These are phyloP conservation scores for Nesometra sesokonis DNA, from an alignment of 35 echinoderm and acorn worm genomes.

Conservation along the genomic window DNA sequence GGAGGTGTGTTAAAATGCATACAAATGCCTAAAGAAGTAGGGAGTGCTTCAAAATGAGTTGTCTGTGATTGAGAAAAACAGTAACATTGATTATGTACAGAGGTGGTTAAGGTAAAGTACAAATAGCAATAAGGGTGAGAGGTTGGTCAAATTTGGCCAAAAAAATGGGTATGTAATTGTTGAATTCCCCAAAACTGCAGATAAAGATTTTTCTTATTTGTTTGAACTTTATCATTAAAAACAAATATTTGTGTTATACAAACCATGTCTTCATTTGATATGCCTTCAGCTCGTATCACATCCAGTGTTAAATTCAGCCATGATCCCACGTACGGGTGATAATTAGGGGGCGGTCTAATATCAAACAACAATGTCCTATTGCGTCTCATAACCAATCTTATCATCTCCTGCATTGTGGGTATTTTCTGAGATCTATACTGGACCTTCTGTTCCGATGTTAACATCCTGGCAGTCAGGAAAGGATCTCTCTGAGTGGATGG, in stretches of 20 bases:
- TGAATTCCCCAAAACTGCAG: too few species aligned
- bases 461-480: conserved; percentile 11
- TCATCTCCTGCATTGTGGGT: conserved; percentile 17
- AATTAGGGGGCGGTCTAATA: conserved; percentile 31
- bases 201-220: too few species aligned
- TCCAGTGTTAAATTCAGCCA: conserved; percentile 54
- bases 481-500: conserved; percentile 23
- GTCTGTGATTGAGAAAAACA: too few species aligned
- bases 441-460: conserved; percentile 20
- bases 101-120: too few species aligned
- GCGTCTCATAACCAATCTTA: not conserved
- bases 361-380: conserved; percentile 42
- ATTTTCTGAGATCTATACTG: conserved; percentile 35
- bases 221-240: too few species aligned
- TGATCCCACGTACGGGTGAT: conserved; percentile 18
- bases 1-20: too few species aligned
- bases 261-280: conserved; percentile 35
- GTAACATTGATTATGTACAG: too few species aligned
- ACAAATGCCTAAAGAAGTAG: too few species aligned
- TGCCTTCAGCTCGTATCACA: conserved; percentile 23
- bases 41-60: too few species aligned
- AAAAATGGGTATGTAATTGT: too few species aligned
- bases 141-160: too few species aligned
- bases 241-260: not conserved
- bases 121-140: too few species aligned